These are phyloP conservation scores for Dolichomitus sp. DNA, from an alignment of 2,888 invertebrate species.

Conservation along the genomic window DNA sequence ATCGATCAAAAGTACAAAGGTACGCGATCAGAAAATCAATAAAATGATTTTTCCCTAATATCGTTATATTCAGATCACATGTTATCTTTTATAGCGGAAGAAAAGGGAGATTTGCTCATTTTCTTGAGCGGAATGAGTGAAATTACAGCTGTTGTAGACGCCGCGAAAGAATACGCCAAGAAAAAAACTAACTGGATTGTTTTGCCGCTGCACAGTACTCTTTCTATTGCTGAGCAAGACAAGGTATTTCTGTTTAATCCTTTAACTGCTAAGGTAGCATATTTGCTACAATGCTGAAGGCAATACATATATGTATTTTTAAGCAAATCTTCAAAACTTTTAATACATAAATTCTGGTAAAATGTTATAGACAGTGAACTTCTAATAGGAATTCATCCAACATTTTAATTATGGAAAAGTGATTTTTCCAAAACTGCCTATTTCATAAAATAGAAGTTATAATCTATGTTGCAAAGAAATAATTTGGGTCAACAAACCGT, in stretches of 20 bases:
- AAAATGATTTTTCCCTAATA: background rate
- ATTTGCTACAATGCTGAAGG: no score
- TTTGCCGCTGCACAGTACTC: slow-evolving; percentile 95
- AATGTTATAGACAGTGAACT: no score
- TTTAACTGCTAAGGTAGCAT: background rate
- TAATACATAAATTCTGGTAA: no score
- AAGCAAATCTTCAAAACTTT: no score
- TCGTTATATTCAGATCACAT: background rate
- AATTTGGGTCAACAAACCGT: no score
- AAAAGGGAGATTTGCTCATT: slow-evolving; percentile 97
- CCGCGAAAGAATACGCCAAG: slow-evolving; percentile 93
- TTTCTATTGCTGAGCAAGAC: slow-evolving; percentile 98
- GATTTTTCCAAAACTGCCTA: no score
- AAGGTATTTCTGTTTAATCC: slow-evolving; percentile 88
- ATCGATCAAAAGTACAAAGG: slow-evolving; percentile 96
- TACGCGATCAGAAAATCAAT: slow-evolving; percentile 74
- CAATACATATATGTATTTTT: no score
- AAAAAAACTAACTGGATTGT: slow-evolving; percentile 96
- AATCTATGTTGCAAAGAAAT: no score
- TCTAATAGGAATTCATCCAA: no score
- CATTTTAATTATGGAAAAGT: no score
- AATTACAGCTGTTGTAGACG: slow-evolving; percentile 95
- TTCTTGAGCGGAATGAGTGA: slow-evolving; percentile 98
- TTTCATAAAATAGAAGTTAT: no score
- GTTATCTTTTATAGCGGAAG: slow-evolving; percentile 87